phyloP scores from a whole-genome alignment of 2,113 vertebrate species.

The Tapirus terrestris region DNA sequence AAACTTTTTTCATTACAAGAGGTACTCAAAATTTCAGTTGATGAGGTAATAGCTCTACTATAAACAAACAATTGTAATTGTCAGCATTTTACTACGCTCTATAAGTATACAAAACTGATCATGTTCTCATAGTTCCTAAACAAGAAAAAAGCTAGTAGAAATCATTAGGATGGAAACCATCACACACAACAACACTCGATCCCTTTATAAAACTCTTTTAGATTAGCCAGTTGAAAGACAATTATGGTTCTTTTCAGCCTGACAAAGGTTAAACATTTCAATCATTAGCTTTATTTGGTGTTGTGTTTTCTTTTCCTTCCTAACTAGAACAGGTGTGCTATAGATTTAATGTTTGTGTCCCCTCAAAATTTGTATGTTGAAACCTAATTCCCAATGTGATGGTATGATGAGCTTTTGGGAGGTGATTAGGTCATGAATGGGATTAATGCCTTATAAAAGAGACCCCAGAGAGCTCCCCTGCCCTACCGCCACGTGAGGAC shows the following conservation, averaged over 20 bases:
- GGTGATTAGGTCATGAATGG: neutral
- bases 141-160: neutral
- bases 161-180: neutral
- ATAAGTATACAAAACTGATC: neutral
- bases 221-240: neutral
- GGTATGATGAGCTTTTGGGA: neutral
- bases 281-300: neutral
- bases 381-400: neutral
- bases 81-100: neutral
- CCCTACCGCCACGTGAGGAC: neutral
- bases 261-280: neutral
- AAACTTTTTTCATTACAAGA: neutral
- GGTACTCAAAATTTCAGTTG: neutral
- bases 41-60: neutral
- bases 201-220: neutral
- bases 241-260: neutral
- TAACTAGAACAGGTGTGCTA: neutral
- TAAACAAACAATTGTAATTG: neutral
- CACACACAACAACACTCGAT: neutral
- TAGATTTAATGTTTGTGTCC: neutral
- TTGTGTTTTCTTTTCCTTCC: neutral
- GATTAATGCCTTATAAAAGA: neutral
- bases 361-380: neutral
- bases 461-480: neutral
- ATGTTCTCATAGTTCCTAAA: neutral